Conservation (phyloP, 1,140 invertebrate species). For the Gryon sp. region DNA sequence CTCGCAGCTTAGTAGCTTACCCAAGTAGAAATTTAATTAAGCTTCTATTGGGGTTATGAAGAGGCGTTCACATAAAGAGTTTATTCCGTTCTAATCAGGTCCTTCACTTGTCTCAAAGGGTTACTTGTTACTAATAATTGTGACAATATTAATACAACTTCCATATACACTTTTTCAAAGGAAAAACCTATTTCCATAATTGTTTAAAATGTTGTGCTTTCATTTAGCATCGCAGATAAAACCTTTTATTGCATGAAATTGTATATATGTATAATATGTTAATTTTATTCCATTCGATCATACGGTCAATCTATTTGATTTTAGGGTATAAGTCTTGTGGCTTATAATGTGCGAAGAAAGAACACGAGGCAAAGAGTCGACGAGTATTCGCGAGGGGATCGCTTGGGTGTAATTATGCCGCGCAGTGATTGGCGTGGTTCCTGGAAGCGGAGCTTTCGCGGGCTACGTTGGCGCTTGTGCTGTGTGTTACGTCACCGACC, state of each 20-base stretch:
- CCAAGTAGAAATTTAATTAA: neutral
- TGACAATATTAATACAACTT: too few species aligned
- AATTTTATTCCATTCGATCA: slow-evolving; percentile 16
- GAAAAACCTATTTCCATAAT: too few species aligned
- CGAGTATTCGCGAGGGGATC: slow-evolving; percentile 70
- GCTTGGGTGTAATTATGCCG: slow-evolving; percentile 77
- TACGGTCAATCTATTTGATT: slow-evolving; percentile 37
- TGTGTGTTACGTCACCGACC: slow-evolving; percentile 55
- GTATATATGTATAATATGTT: slow-evolving; percentile 24
- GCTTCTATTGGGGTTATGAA: too few species aligned
- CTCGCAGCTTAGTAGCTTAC: neutral
- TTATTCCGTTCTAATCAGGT: too few species aligned
- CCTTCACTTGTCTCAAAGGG: too few species aligned
- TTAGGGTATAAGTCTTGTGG: slow-evolving; percentile 43
- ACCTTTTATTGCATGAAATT: too few species aligned
- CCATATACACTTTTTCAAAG: too few species aligned
- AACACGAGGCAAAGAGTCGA: slow-evolving; percentile 67
- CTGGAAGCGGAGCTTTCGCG: slow-evolving; percentile 72
- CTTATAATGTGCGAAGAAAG: slow-evolving; percentile 66
- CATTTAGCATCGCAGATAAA: too few species aligned
- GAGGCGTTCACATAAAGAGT: too few species aligned
- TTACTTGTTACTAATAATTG: too few species aligned
- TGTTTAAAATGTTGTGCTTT: too few species aligned
- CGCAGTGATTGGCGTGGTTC: slow-evolving; percentile 79
- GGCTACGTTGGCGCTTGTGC: slow-evolving; percentile 63